A percentile compares a stretch with the other conserved stretches of the same genome.
phyloP scores from a whole-genome alignment of 2,797 vertebrate species.

The Amphiprion clarkii region DNA sequence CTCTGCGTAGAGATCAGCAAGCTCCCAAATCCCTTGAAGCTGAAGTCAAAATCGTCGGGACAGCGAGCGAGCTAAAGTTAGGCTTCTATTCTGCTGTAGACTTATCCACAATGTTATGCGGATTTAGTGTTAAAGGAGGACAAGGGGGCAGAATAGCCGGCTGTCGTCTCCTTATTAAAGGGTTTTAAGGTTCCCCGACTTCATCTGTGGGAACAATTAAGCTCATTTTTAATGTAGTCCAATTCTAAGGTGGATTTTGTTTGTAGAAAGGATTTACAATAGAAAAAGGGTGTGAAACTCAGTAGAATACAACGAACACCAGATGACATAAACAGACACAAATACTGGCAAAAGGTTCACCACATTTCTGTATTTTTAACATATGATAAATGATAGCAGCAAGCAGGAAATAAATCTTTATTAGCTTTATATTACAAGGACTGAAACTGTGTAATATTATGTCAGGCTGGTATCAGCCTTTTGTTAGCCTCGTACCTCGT shows the following conservation, averaged over 20 bases:
- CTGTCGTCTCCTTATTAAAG: constrained; percentile 47
- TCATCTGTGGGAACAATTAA: constrained; percentile 33
- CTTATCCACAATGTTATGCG: constrained; percentile 54
- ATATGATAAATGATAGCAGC: not conserved
- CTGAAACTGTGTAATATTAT: too few relatives aligned
- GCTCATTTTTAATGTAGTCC: constrained; percentile 32
- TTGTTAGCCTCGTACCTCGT: too few relatives aligned
- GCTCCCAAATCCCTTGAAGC: constrained; percentile 52
- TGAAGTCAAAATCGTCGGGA: constrained; percentile 53
- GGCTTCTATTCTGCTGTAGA: constrained; percentile 48
- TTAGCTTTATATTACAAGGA: too few relatives aligned
- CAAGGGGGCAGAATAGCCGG: constrained; percentile 48
- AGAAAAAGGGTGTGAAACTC: constrained; percentile 6
- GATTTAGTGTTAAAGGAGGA: constrained; percentile 62
- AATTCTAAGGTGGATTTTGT: constrained; percentile 43
- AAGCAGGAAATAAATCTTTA: not conserved
- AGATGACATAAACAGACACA: not conserved
- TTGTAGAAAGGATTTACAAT: constrained; percentile 24
- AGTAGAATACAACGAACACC: not conserved
- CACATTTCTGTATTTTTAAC: not conserved
- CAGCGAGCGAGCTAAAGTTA: constrained; percentile 47
- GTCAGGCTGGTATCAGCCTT: too few relatives aligned
- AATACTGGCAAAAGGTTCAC: not conserved
- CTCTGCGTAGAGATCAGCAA: constrained; percentile 40
- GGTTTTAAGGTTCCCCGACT: constrained; percentile 38